These are phyloP conservation scores for Peromyscus melanophrys DNA, from an alignment of 2,797 vertebrate genomes.

Conservation along the genomic window DNA sequence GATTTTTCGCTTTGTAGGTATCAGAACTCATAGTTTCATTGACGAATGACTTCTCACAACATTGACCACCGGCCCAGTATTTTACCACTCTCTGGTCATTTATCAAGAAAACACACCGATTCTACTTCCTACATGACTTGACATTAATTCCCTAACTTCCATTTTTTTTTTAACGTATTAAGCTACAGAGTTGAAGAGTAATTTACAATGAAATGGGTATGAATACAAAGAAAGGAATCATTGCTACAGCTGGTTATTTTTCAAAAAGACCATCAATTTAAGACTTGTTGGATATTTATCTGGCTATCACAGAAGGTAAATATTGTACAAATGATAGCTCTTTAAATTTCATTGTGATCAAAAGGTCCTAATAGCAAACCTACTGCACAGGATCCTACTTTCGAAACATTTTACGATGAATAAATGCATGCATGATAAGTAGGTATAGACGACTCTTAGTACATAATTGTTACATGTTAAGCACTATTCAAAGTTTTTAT, in stretches of 20 bases:
- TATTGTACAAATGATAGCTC: neutral
- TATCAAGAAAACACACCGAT: neutral
- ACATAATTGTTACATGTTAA: neutral
- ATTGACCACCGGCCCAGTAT: neutral
- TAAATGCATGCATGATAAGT: conserved; percentile 6
- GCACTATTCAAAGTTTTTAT: neutral
- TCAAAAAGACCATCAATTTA: neutral
- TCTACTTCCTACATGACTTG: neutral
- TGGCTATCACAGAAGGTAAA: neutral
- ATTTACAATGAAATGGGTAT: neutral
- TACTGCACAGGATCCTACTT: neutral
- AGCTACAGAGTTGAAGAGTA: neutral
- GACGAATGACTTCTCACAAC: neutral
- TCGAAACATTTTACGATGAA: neutral
- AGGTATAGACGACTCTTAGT: neutral
- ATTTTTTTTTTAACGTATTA: conserved; percentile 2
- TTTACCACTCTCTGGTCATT: neutral
- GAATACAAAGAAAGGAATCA: neutral
- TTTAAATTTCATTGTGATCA: neutral
- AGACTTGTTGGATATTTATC: neutral
- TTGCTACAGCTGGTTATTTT: neutral
- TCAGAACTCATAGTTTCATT: neutral
- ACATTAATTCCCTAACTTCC: neutral
- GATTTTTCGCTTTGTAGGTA: neutral
- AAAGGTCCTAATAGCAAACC: neutral